Percentiles rank a stretch among this genome's conserved stretches.
Evolutionary conservation across 2,113 vertebrate genomes (phyloP).

Genomic region (Toxotes jaculatrix): DNA sequence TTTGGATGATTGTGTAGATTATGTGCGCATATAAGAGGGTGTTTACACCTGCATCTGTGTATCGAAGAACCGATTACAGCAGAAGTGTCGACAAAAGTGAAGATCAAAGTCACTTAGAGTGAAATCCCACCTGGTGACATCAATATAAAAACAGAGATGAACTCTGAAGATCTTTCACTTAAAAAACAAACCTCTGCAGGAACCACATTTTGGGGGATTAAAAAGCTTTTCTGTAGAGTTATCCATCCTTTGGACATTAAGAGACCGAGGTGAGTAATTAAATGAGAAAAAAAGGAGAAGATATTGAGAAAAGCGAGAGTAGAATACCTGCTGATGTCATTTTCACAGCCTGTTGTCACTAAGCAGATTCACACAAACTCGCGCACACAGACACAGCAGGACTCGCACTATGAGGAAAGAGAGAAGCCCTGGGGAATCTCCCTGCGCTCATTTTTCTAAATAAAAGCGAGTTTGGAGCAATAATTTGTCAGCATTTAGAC

Average conservation of each 20-base stretch:
- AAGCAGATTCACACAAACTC: constrained; percentile 4
- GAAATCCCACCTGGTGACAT: constrained; percentile 12
- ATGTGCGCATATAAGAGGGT: background rate
- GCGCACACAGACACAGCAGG: background rate
- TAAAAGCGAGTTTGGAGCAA: constrained; percentile 17
- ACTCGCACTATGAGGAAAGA: background rate
- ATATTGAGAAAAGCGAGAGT: constrained; percentile 27
- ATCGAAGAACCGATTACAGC: constrained; percentile 19
- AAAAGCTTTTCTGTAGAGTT: constrained; percentile 8
- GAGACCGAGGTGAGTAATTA: constrained; percentile 42
- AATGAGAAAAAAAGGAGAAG: constrained; percentile 11
- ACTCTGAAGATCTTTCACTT: background rate
- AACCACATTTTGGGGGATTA: background rate
- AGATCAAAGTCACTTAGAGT: background rate
- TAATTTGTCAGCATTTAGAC: constrained; percentile 29
- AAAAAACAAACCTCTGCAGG: too few species aligned
- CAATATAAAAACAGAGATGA: background rate
- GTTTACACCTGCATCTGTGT: constrained; percentile 15
- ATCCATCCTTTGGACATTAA: constrained; percentile 25
- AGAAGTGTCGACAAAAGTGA: background rate
- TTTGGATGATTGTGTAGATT: constrained; percentile 9
- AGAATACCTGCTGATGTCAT: constrained; percentile 38
- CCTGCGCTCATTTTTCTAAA: constrained; percentile 31
- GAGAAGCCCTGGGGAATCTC: constrained; percentile 2
- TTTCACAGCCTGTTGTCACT: constrained; percentile 49